Evolutionary conservation across 23 tunicate species (phyloP).

Genomic region (Pegea sp.): DNA sequence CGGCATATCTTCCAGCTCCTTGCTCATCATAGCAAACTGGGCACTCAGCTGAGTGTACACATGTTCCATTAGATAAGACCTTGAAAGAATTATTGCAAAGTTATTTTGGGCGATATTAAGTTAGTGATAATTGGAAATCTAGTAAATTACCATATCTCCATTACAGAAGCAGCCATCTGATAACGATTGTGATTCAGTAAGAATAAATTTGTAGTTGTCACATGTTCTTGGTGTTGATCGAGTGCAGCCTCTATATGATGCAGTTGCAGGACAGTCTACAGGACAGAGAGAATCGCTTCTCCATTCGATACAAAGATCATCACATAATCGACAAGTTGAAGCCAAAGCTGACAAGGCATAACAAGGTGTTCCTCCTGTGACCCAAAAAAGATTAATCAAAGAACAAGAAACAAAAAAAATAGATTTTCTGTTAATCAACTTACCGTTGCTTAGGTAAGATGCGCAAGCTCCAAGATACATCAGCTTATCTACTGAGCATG

Average conservation of each 20-base stretch:
- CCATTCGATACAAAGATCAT: constrained; percentile 84
- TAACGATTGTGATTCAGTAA: constrained; percentile 9
- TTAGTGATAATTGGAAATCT: no score
- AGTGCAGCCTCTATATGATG: constrained; percentile 64
- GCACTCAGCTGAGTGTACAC: constrained; percentile 27
- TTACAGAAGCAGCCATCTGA: constrained; percentile 97
- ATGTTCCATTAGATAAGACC: constrained; percentile 33
- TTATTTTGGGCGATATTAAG: no score
- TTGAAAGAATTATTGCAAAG: background rate
- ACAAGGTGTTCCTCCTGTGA: constrained; percentile 56
- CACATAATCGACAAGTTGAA: constrained; percentile 24
- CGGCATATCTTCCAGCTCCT: constrained; percentile 38
- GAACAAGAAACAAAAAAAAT: background rate
- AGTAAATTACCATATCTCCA: constrained; percentile 44
- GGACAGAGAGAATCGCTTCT: constrained; percentile 64
- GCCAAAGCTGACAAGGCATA: constrained; percentile 44
- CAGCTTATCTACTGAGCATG: constrained; percentile 32
- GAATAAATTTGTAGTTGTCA: constrained; percentile 61
- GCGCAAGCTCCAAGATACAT: constrained; percentile 50
- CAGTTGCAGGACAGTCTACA: constrained; percentile 25
- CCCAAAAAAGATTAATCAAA: background rate
- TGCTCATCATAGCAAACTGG: constrained; percentile 52
- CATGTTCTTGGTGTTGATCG: constrained; percentile 52
- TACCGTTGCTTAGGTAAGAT: constrained; percentile 57
- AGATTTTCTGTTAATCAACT: background rate